Base-by-base conservation (phyloP, 2,797 vertebrate genomes). In the Champsocephalus esox region DNA sequence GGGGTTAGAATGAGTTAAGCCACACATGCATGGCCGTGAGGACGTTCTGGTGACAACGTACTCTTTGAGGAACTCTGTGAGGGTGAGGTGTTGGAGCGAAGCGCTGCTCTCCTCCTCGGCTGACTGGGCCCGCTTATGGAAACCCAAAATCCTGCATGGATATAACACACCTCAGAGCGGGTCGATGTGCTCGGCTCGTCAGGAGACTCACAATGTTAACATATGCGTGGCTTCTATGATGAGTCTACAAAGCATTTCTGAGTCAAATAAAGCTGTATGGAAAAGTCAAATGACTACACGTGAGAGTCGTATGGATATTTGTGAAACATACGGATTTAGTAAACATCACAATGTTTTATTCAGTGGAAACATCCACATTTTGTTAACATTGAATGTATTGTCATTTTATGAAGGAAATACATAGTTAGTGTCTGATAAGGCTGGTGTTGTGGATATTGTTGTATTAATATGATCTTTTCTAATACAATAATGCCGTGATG, bases 1-100 rank as follows among this genome's bases (percentile, higher is more conserved):
- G 1, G 81, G 73, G 88, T 89, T 90, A 90, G 76, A 69, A 83
- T 82, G 70, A 78, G 86, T 90, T 79, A 86, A 79, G 86, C 87
- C 85, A 89, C 79, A 76, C 88, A 89, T 92, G 92, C 91, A 87
- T 80, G 84, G 82, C 87, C 79, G 52, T 44, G 87, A 87, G 73
- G 88, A 69, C 56, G 17, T 79, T 69, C 73, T 77, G 82, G 78
- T 86, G 86, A 84, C 84, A 87, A 95, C 94, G 81, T 95, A 95
- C 94, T 95, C 94, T 94, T 95, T 95, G 90, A 95, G 94, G 92
- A 95, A 95, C 90, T 95, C 94, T 87, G 93, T 90, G 87, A 95
- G 93, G 86, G 94, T 95, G 86, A 95, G 94, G 88, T 95, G 94
- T 88, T 94, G 92, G 81, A 94, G 87, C 54, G 93, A 89, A 65